These are phyloP conservation scores for Anas acuta DNA, from an alignment of 2,797 vertebrate genomes.

Conservation along the genomic window DNA sequence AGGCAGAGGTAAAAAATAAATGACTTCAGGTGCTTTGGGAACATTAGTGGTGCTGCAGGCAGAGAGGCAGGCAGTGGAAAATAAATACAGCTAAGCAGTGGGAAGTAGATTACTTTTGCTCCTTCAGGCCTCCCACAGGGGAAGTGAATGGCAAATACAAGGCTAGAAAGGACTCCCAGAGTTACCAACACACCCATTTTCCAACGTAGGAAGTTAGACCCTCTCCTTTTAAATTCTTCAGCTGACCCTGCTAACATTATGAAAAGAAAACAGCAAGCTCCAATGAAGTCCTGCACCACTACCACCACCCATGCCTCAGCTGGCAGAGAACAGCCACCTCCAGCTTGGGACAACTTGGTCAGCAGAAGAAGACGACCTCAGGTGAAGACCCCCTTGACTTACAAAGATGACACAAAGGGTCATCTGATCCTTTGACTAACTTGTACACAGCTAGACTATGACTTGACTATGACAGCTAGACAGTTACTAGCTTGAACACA, in stretches of 20 bases:
- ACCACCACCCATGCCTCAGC: not conserved
- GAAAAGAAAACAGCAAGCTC: not conserved
- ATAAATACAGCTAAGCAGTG: conserved; percentile 62
- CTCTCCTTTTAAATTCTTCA: not conserved
- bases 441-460: no score
- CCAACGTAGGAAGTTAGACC: not conserved
- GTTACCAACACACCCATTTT: not conserved
- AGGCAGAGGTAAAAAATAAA: conserved; percentile 68
- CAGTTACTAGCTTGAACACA: no score
- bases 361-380: not conserved
- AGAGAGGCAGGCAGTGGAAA: conserved; percentile 63
- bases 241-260: not conserved
- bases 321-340: not conserved
- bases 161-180: not conserved
- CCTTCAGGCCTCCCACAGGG: not conserved
- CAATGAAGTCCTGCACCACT: not conserved
- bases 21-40: conserved; percentile 67
- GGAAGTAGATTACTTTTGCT: conserved; percentile 43
- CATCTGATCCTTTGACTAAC: no score
- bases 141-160: not conserved
- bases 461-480: no score
- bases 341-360: no score
- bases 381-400: not conserved
- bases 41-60: conserved; percentile 48
- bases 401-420: not conserved